Evolutionary conservation across 1,140 invertebrate species (phyloP), one percentile per base, ranked within the genome.

Genomic region (Hylyphantes graminicola): DNA sequence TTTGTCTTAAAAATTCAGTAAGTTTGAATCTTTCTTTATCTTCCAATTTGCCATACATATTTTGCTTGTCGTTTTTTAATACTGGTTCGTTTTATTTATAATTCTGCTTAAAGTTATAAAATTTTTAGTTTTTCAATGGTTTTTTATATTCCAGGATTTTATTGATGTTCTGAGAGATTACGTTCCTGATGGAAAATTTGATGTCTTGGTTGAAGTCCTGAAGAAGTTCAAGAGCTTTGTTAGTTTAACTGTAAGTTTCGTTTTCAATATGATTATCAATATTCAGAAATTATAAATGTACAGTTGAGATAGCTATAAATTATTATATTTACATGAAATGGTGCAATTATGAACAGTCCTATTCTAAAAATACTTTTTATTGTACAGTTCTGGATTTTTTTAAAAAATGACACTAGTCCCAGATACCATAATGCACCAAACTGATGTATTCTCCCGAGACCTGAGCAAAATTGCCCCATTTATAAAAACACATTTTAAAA

Each of bases 171-270:
- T 98, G 61, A 92, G 94, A 73, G 92, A 92, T 77, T 93, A 94
- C 88, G 90, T 98, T 87, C 94, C 94, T 54, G 92, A 94, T 80
- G 91, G 93, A 76, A 94, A 94, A 88, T 98, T 97, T 90, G 91
- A 92, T 85, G 93, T 93, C 73, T 95, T 99, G 93, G 92, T 98
- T 80, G 93, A 94, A 86, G 94, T 98, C 86, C 92, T 99, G 86
- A 94, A 95, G 88, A 98, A 98, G 89, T 97, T 98, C 90, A 96
- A 96, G 89, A 96, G 95, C 89, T 99, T 99, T 90, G 97, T 98
- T 93, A 96, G 96, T 91, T 92, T 99, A 86, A 98, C 97, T 73
- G 96, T 97, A 89, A 96, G 96, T 90, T 7, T 48, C 59, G 53
- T 74, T 48, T 57, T 54, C 79, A 74, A 54, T 86, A 74, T 72